Base-by-base conservation (phyloP, 1,140 invertebrate species). In the Drosophila lacertosa region DNA sequence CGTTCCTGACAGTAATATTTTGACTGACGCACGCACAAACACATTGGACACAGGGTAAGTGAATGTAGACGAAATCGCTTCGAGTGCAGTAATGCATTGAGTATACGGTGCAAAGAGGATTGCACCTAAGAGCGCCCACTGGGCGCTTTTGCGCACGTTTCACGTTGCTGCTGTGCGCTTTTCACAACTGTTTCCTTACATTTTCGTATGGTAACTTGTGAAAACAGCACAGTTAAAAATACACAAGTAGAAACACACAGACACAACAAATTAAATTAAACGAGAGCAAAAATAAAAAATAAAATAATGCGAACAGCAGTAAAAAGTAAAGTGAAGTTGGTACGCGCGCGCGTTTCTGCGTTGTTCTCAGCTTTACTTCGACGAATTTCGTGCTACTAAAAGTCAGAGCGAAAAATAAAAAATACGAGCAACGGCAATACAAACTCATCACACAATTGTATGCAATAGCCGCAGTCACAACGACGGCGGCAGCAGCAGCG, bases 381-480 rank as follows among this genome's bases (percentile, higher is more conserved):
- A 86, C 73, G 64, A 77, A 83, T 83, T 83, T 83, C 59, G 72
- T 69, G 67, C 67, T 84, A 84, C 80, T 84, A 64, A 83, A 84
- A 79, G 74, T 33, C 75, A 54, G 57, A 73, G 74, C 67, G 72
- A 80, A 80, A 80, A 59, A 75, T 29, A 71, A 77, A 62, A 70
- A 48, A 77, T 64, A 64, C 66, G 39, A 73, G 69, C 63, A 68
- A 24, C 53, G 48, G 40, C 26, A 58, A 58, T 66, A 48, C 42
- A 45, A 45, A 66, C 42, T 66, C 53, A 55, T 42, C 42, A 40
- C 55, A 67, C 32, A 71, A 57, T 44, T 66, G 44, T 55, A 55
- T 57, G 53, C 51, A 64, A 16, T 26, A 20, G 51, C 51, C 16
- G 29, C 29, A n/a, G n/a, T n/a, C n/a, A n/a, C n/a, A n/a, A n/a